These are phyloP conservation scores for Xanthorhoe designata DNA, from an alignment of 2,888 invertebrate species.

Conservation along the genomic window DNA sequence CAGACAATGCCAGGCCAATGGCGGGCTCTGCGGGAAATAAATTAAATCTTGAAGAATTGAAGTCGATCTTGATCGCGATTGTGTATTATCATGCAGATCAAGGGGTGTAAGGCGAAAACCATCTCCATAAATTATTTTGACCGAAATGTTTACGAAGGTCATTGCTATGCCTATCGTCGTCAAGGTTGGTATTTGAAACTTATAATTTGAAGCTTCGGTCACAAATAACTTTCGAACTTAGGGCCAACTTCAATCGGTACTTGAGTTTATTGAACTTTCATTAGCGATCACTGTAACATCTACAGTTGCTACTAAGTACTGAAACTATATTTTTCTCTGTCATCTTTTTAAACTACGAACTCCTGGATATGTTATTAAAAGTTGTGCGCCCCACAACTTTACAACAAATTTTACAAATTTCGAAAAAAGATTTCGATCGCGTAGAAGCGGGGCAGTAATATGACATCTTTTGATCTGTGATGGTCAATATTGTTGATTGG, in stretches of 20 bases:
- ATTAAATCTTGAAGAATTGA: conserved; percentile 46
- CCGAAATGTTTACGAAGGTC: conserved; percentile 3
- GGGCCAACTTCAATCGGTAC: not conserved
- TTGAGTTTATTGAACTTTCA: not conserved
- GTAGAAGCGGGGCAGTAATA: no score
- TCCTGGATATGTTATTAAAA: no score
- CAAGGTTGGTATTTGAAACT: conserved; percentile 6
- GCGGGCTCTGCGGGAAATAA: conserved; percentile 40
- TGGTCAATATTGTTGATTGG: no score
- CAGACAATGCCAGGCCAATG: conserved; percentile 39
- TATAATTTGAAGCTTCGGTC: not conserved
- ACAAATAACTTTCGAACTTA: not conserved
- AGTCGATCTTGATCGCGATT: conserved; percentile 30
- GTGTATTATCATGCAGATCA: conserved; percentile 26
- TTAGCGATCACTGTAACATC: not conserved
- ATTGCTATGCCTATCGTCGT: not conserved
- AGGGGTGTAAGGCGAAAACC: conserved; percentile 11
- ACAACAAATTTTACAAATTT: no score
- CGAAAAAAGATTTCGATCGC: no score
- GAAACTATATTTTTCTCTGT: no score
- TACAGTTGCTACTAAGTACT: no score
- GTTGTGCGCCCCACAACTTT: no score
- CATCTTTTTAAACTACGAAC: no score
- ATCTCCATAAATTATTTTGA: conserved; percentile 19
- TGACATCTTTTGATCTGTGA: no score